A percentile compares a stretch with the other conserved stretches of the same genome.
Evolutionary conservation across 2,888 invertebrate genomes (phyloP).

Genomic region (Synanthedon myopaeformis): DNA sequence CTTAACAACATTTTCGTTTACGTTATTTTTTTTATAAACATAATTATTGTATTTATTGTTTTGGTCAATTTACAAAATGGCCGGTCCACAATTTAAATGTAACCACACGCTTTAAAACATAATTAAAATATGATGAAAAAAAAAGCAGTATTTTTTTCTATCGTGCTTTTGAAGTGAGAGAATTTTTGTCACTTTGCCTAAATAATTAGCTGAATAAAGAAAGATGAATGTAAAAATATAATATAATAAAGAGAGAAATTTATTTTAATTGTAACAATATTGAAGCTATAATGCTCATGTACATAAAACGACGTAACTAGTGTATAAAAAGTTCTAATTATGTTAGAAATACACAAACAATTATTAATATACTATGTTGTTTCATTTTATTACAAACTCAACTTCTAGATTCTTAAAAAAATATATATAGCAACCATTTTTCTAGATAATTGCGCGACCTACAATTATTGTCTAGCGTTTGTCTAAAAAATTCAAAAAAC

Average conservation of each 20-base stretch:
- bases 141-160: conserved; percentile 17
- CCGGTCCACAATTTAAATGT: neutral
- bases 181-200: conserved; percentile 60
- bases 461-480: too few species aligned
- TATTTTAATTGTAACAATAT: conserved; percentile 66
- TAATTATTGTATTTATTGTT: neutral
- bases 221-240: conserved; percentile 49
- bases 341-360: conserved; percentile 63
- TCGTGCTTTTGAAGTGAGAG: conserved; percentile 26
- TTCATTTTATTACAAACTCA: conserved; percentile 7
- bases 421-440: too few species aligned
- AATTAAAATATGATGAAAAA: conserved; percentile 4
- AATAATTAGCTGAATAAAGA: conserved; percentile 39
- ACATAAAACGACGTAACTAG: conserved; percentile 56
- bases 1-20: neutral
- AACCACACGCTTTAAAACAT: neutral
- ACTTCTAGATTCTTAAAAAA: too few species aligned
- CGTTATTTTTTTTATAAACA: neutral
- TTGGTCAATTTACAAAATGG: neutral
- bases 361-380: conserved; percentile 25
- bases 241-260: conserved; percentile 61
- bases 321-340: conserved; percentile 63
- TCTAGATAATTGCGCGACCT: too few species aligned
- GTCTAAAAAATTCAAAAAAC: too few species aligned
- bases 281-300: conserved; percentile 68